Evolutionary conservation across 2,113 vertebrate species (phyloP), one percentile per base, ranked within the genome.

Genomic region (Sylvia atricapilla): DNA sequence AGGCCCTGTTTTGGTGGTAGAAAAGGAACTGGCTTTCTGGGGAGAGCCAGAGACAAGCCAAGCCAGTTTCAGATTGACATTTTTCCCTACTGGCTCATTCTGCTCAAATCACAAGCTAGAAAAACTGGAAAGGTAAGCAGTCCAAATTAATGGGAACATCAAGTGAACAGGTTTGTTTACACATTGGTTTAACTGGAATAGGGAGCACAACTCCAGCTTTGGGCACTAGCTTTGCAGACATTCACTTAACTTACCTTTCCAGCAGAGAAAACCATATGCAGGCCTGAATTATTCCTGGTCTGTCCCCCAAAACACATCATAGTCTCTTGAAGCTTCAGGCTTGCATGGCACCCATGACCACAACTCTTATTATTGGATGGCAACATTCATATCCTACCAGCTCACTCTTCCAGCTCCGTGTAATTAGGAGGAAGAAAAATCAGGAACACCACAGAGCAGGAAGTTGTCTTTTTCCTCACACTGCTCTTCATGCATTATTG

Each of bases 51-150:
- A 95, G 93, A 95, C 94, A 67, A 95, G 84, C 62, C 84, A 84
- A 95, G 89, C 95, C 90, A 90, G 85, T 95, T 90, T 66, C 87
- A 94, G 87, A 77, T 87, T 47, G 84, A 72, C 94, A 93, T 94
- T 94, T 94, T 96, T 94, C 91, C 91, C 80, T 87, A 73, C 90
- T 76, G 85, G 87, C 84, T 96, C 93, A 84, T 87, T 87, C 73
- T 87, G 62, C 66, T 88, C 69, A 87, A 96, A 85, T 94, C 93
- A 95, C 82, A 94, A 96, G 93, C 96, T 64, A 90, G 97, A 96
- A 96, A 95, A 96, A 97, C 97, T 96, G 95, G 96, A 97, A 97
- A 95, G 87, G 96, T 96, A 95, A 91, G 95, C 90, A 94, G 78
- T 37, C 59, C 82, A 94, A 96, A 96, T 97, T 96, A 97, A 95